Base-by-base conservation (phyloP, 2,113 vertebrate genomes). In the Dasypus novemcinctus region DNA sequence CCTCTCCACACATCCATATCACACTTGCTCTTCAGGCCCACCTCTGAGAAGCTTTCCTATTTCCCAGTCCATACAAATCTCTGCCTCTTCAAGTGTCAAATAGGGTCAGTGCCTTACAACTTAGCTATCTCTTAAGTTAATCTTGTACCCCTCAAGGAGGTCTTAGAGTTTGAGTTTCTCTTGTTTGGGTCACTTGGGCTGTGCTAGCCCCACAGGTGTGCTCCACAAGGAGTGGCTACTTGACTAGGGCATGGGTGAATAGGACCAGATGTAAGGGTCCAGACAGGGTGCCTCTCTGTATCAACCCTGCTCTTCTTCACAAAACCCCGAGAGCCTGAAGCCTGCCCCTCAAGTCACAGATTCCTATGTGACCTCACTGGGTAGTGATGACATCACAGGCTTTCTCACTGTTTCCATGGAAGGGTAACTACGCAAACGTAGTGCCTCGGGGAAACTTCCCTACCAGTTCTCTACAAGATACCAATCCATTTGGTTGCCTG, bases 331-430 rank as follows among this genome's bases (percentile, higher is more conserved):
- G 43, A 84, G 12, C 69, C 59, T 75, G 43, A 74, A 49, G 33
- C 66, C 82, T 52, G 46, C n/a, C 78, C 75, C 64, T 81, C 64
- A 36, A 49, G 54, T 57, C 71, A 80, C 14, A 71, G 59, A 12
- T 87, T 94, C 76, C 43, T 61, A 33, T 41, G 43, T 96, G 94
- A 96, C 76, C 49, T 90, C 91, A 95, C 52, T 46, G 46, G 29
- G 21, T 75, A 72, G 71, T 90, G 88, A 96, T 95, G 84, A 96
- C 87, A 36, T 95, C 94, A 95, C 52, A 94, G 38, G 15, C 25
- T 46, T 72, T 20, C 59, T 76, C 38, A 86, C 46, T 33, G 66
- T 95, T 96, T 86, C 95, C 86, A 83, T 71, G 86, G 63, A 57
- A 85, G 33, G 0, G 10, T 94, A 85, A 88, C 63, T 66, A 74